Evolutionary conservation across 2,113 vertebrate genomes (phyloP), one percentile per base, ranked within the genome.

Genomic region (Aramus guarauna): DNA sequence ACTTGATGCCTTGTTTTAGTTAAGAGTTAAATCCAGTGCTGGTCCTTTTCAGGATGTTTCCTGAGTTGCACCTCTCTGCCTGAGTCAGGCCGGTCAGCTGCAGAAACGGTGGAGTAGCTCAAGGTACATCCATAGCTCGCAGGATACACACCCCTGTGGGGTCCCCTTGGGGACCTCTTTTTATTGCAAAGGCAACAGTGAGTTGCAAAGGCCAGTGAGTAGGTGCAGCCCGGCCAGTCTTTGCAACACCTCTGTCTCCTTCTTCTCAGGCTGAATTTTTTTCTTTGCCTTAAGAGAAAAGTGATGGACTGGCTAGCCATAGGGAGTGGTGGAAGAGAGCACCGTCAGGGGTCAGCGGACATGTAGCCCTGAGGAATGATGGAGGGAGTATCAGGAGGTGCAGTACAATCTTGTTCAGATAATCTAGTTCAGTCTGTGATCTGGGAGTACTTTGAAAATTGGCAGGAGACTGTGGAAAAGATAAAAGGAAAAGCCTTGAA

Each of bases 401-500:
- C 72, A 41, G 72, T 12, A 32, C 55, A 36, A 85, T 77, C 90
- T 55, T 17, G 55, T 11, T 88, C 73, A 50, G 62, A 68, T 48
- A 16, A 53, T 72, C 67, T 30, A 7, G 0, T 36, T 59, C 63
- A 50, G 37, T 30, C 78, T 60, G 23, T 77, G 88, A 36, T 84
- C 95, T 93, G 95, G 88, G 85, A 96, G 73, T 62, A 36, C 95
- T 96, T 82, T 72, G 94, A 63, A 92, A 95, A 89, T 62, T 96
- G 95, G 96, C 95, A 92, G 62, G 48, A 94, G 83, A 15, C 19
- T 26, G 9, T 4, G 12, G 91, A 94, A 94, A 89, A 92, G 88
- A 94, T 91, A 90, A 95, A 94, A 97, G 95, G 58, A 63, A 85
- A 88, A 86, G 72, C 85, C 90, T 93, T 96, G 92, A 94, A 94